phyloP scores from a whole-genome alignment of 1,140 invertebrate genomes.

The Drosophila dunni region DNA sequence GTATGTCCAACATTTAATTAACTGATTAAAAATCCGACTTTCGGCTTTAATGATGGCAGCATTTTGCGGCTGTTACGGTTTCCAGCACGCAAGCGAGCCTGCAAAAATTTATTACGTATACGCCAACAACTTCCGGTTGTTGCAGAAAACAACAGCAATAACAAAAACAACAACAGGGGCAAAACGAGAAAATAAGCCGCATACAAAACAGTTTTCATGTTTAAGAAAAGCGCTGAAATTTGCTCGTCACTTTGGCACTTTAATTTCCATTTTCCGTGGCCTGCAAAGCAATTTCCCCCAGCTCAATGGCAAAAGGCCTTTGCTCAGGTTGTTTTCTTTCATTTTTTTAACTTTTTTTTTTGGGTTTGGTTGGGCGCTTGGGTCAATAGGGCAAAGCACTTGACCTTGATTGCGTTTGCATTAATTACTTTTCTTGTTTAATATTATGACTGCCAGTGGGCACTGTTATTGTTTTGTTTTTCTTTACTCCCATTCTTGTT shows the following conservation, averaged over 20 bases:
- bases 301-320: constrained; percentile 45
- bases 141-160: constrained; percentile 33
- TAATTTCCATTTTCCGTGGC: constrained; percentile 80
- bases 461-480: constrained; percentile 42
- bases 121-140: constrained; percentile 75
- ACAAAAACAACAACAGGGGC: too few species aligned
- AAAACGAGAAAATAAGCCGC: background rate
- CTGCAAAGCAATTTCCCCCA: constrained; percentile 65
- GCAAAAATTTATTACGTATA: constrained; percentile 77
- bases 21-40: constrained; percentile 52
- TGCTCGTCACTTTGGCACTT: constrained; percentile 64
- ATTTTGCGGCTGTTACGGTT: constrained; percentile 52
- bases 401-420: constrained; percentile 81
- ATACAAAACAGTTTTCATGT: constrained; percentile 31
- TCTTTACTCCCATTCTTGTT: background rate
- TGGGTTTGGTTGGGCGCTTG: constrained; percentile 13
- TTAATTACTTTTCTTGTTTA: constrained; percentile 76
- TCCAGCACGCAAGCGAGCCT: constrained; percentile 61
- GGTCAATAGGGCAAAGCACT: constrained; percentile 79
- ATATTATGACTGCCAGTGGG: constrained; percentile 68
- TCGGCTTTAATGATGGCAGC: constrained; percentile 37
- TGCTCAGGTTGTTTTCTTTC: background rate
- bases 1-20: constrained; percentile 37
- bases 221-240: constrained; percentile 52
- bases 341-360: too few species aligned